Evolutionary conservation across 2,797 vertebrate genomes (phyloP).

Genomic region (Microctenopoma lineatum): DNA sequence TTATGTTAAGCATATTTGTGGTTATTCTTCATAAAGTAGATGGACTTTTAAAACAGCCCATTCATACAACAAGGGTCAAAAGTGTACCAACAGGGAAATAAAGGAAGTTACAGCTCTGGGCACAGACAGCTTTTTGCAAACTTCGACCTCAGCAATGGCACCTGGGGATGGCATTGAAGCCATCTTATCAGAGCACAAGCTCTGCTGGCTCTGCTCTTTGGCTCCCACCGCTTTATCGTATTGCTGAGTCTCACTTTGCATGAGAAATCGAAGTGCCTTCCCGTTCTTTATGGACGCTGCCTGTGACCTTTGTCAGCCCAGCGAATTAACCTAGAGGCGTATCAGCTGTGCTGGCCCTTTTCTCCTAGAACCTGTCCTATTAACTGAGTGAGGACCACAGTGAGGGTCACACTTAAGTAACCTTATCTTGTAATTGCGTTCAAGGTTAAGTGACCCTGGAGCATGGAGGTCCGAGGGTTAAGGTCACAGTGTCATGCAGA

Average conservation of each 20-base stretch:
- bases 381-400: conserved; percentile 81
- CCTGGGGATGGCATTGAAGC: conserved; percentile 56
- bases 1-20: background rate
- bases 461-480: conserved; percentile 79
- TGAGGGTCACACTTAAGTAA: conserved; percentile 84
- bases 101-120: background rate
- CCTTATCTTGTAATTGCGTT: conserved; percentile 90
- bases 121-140: conserved; percentile 36
- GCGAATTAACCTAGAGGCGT: conserved; percentile 82
- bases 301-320: conserved; percentile 83
- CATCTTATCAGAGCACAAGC: conserved; percentile 70
- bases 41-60: conserved; percentile 23
- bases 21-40: too few relatives aligned
- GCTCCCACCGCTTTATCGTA: conserved; percentile 62
- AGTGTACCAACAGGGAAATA: conserved; percentile 4
- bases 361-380: conserved; percentile 79
- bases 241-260: conserved; percentile 84
- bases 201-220: conserved; percentile 74
- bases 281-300: conserved; percentile 81
- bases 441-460: conserved; percentile 88
- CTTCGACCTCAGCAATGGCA: conserved; percentile 55
- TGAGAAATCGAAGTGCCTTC: conserved; percentile 81
- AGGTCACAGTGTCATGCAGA: conserved; percentile 82
- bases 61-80: conserved; percentile 3
- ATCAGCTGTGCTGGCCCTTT: conserved; percentile 83